Evolutionary conservation across 2,113 vertebrate species (phyloP), one percentile per base, ranked within the genome.

Genomic region (Diadophis punctatus): DNA sequence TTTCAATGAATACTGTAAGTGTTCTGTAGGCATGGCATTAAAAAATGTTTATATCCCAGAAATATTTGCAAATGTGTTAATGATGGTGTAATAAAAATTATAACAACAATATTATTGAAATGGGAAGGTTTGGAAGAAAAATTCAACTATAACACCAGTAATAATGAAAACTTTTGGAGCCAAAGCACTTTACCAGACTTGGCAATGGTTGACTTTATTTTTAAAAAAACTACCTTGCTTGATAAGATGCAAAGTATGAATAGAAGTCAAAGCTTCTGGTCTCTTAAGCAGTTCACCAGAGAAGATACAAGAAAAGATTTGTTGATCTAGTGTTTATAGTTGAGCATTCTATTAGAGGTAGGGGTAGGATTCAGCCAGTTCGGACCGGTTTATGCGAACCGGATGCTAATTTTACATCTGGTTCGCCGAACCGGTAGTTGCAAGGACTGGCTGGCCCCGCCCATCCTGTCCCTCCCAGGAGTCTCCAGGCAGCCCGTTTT

Each of bases 61-160:
- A 95, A 94, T n/a, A 92, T 88, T 94, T 63, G n/a, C 87, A 96
- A 95, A 94, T 92, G 94, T 95, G 87, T 95, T 90, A n/a, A 11
- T 88, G 43, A 90, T 20, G 39, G 30, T 55, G 52, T 86, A 56
- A 86, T 94, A 93, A 91, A 95, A 68, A 68, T 12, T 68, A n/a
- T n/a, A n/a, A 68, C 4, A 63, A n/a, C 11, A 14, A 1, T 68
- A n/a, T 68, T 63, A n/a, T n/a, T 68, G 60, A 68, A 68, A 68
- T 68, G 30, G 27, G 30, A 68, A n/a, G 27, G 11, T n/a, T n/a
- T 68, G 30, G 60, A 68, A 68, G 60, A 68, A 68, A 68, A 68
- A 68, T 14, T 68, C 30, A n/a, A 68, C 60, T 68, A 68, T n/a
- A 68, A n/a, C 60, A 68, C 60, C 30, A 68, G 12, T 68, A 68